phyloP scores from a whole-genome alignment of 2,113 vertebrate species.

The Melanocharis versteri region DNA sequence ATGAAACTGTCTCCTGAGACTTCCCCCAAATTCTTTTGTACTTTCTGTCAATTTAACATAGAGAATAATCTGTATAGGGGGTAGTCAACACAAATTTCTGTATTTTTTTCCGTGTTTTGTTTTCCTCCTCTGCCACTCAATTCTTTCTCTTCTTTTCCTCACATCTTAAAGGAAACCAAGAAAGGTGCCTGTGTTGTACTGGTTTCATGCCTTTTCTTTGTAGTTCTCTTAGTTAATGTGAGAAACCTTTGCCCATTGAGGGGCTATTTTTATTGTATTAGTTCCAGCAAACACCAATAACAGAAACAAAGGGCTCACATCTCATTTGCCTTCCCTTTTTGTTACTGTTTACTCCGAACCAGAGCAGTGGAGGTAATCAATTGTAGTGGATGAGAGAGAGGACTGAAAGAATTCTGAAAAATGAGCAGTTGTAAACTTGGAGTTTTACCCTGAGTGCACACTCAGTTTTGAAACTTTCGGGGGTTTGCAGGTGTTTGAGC shows the following conservation, averaged over 20 bases:
- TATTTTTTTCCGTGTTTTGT: not conserved
- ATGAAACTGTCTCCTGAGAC: not conserved
- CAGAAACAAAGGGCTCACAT: not conserved
- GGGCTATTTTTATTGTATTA: not conserved
- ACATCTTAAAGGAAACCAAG: not conserved
- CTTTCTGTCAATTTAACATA: not conserved
- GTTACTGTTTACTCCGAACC: not conserved
- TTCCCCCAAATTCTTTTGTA: not conserved
- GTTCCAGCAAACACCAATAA: not conserved
- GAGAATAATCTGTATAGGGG: not conserved
- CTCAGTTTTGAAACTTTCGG: not conserved
- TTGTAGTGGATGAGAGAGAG: not conserved
- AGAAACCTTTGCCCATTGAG: not conserved
- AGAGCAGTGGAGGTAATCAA: not conserved
- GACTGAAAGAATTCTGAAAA: not conserved
- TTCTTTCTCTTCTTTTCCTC: not conserved
- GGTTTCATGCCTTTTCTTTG: not conserved
- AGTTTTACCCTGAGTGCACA: not conserved
- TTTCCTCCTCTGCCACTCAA: not conserved
- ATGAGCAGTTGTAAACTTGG: not conserved
- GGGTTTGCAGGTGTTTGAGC: not conserved
- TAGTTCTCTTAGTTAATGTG: not conserved
- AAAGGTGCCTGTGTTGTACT: not conserved
- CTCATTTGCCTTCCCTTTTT: not conserved
- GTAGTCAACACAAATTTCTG: not conserved